Conservation (phyloP, 2,113 vertebrate species). For the Ploceus nigricollis region DNA sequence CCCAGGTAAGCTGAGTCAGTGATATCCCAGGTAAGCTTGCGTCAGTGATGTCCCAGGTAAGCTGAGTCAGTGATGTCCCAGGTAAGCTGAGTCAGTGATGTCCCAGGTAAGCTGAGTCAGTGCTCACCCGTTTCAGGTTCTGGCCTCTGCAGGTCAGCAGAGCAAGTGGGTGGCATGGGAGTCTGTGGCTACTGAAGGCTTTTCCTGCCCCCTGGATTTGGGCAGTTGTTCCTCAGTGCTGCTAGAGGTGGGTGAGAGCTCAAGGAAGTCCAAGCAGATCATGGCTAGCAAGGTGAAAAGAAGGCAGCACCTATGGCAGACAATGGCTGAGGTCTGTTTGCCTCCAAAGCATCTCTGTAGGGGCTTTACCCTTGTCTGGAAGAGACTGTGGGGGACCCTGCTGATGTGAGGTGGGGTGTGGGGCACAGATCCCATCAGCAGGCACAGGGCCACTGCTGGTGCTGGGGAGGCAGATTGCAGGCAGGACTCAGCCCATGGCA, state of each 20-base stretch:
- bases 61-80: background rate
- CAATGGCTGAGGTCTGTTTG: background rate
- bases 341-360: background rate
- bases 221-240: background rate
- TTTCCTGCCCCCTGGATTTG: background rate
- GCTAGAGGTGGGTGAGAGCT: background rate
- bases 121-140: accelerated
- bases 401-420: too few species aligned
- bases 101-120: background rate
- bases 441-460: background rate
- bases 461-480: background rate
- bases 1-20: background rate
- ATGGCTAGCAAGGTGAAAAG: background rate
- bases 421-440: background rate
- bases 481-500: background rate
- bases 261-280: background rate
- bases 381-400: accelerated
- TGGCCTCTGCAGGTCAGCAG: background rate
- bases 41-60: background rate
- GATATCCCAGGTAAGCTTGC: too few species aligned
- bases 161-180: background rate
- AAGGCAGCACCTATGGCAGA: background rate
- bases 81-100: background rate
- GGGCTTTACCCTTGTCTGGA: background rate
- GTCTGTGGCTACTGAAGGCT: background rate